Percentiles rank a stretch among this genome's conserved stretches.
Evolutionary conservation across 2,888 invertebrate species (phyloP).

Genomic region (Metopia argyrocephala): DNA sequence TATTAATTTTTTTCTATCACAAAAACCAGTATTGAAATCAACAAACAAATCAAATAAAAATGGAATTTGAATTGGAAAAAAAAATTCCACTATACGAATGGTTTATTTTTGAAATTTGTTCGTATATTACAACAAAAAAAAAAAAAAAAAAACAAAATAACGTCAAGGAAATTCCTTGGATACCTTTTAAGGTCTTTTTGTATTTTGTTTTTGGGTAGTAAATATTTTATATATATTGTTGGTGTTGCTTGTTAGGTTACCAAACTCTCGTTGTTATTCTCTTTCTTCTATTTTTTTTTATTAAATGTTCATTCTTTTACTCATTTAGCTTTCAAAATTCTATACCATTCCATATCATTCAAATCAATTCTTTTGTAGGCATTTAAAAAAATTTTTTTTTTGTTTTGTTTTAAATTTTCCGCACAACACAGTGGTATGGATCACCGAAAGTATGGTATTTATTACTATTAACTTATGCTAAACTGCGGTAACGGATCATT

Average conservation of each 20-base stretch:
- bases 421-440: no score
- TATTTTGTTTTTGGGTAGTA: background rate
- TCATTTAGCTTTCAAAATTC: no score
- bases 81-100: conserved; percentile 29
- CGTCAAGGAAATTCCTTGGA: conserved; percentile 57
- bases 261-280: conserved; percentile 19
- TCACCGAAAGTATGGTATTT: no score
- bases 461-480: no score
- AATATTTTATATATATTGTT: conserved; percentile 1
- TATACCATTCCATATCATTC: no score
- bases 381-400: no score
- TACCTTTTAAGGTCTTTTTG: conserved; percentile 43
- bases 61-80: conserved; percentile 32
- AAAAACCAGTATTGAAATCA: conserved; percentile 32
- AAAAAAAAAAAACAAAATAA: conserved; percentile 15
- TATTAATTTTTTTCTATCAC: background rate
- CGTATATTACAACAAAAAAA: conserved; percentile 39
- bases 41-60: conserved; percentile 23
- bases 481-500: no score
- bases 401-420: no score
- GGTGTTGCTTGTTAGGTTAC: conserved; percentile 47
- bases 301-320: no score
- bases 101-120: conserved; percentile 13
- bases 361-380: no score
- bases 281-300: background rate